These are phyloP conservation scores for Nyctalus aviator DNA, from an alignment of 2,797 vertebrate genomes.

Conservation along the genomic window DNA sequence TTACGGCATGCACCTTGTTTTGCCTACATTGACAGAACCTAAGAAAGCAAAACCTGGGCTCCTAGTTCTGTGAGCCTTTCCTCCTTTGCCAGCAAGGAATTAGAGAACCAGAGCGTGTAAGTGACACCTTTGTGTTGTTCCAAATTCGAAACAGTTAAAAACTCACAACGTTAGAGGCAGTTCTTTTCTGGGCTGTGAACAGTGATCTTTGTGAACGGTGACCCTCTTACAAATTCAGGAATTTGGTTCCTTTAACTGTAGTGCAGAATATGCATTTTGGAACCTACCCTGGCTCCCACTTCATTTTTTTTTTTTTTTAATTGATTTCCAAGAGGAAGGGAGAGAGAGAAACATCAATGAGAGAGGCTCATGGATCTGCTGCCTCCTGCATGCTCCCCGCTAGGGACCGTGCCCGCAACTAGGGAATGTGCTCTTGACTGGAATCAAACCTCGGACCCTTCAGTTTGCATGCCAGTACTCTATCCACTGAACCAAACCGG, in stretches of 20 bases:
- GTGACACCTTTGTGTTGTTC: background rate
- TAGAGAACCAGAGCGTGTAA: background rate
- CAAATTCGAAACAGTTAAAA: background rate
- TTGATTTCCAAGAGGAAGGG: too few relatives aligned
- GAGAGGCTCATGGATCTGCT: too few relatives aligned
- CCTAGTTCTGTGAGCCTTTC: background rate
- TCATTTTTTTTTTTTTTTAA: background rate
- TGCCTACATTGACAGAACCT: background rate
- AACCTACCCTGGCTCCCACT: background rate
- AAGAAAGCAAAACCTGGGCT: background rate
- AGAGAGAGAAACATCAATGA: too few relatives aligned
- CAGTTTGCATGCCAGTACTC: too few relatives aligned
- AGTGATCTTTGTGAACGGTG: too few relatives aligned
- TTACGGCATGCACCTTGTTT: background rate
- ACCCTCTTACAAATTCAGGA: background rate
- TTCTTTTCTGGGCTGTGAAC: background rate
- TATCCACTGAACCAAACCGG: too few relatives aligned
- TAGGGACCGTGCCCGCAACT: too few relatives aligned
- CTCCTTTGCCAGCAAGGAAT: background rate
- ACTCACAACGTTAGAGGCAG: background rate
- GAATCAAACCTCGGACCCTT: too few relatives aligned
- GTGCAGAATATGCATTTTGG: constrained; percentile 23
- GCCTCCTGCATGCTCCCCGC: too few relatives aligned
- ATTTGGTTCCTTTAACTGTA: background rate
- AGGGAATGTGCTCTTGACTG: too few relatives aligned